A percentile compares a stretch with the other conserved stretches of the same genome.
phyloP scores from a whole-genome alignment of 2,113 vertebrate species.

The Salvelinus alpinus region DNA sequence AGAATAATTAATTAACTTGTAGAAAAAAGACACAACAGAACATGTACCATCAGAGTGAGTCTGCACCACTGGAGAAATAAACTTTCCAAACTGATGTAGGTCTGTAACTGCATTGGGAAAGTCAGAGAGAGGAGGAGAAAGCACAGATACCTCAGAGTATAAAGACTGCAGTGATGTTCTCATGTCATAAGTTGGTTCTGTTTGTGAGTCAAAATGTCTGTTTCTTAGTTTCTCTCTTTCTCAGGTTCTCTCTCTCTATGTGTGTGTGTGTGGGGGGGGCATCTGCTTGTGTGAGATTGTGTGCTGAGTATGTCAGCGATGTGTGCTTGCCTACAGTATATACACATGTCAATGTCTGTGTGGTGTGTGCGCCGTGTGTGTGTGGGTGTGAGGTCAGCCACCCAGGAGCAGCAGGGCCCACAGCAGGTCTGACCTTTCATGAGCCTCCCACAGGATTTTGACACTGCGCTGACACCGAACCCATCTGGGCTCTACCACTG shows the following conservation, averaged over 20 bases:
- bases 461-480: conserved; percentile 35
- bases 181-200: conserved; percentile 15
- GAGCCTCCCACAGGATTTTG: conserved; percentile 16
- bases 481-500: background rate
- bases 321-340: conserved; percentile 6
- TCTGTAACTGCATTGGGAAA: conserved; percentile 60
- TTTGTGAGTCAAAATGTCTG: background rate
- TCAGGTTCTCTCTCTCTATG: background rate
- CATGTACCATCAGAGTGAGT: conserved; percentile 39
- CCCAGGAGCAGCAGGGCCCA: conserved; percentile 1
- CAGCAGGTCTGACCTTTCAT: conserved; percentile 40
- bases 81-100: conserved; percentile 55
- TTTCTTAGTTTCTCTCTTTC: background rate
- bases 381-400: conserved; percentile 11
- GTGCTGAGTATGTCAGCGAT: background rate
- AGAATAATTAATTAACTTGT: conserved; percentile 62
- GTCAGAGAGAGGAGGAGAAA: conserved; percentile 25
- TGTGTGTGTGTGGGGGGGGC: background rate
- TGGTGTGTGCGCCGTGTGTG: background rate
- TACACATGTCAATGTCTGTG: background rate
- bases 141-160: conserved; percentile 41
- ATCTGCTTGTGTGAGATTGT: background rate
- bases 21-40: conserved; percentile 53
- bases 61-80: conserved; percentile 48
- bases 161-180: background rate